Percentiles rank a stretch among this genome's conserved stretches.
Conservation (phyloP, 2,797 vertebrate genomes). For the Okamejei kenojei region DNA sequence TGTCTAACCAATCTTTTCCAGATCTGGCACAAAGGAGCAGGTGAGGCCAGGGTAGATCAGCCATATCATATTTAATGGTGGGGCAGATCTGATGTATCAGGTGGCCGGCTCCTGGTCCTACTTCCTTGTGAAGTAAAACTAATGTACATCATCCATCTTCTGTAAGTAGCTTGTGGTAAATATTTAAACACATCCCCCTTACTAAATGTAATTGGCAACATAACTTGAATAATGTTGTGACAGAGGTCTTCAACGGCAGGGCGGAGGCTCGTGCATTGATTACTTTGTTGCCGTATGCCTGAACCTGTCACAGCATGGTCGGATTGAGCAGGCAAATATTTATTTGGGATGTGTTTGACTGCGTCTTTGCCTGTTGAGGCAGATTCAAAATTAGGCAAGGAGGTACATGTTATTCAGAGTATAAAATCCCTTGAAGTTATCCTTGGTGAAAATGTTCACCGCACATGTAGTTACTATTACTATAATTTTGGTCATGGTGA, state of each 20-base stretch:
- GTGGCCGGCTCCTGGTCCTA: too few species aligned
- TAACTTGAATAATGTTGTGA: background rate
- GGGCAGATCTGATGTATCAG: too few species aligned
- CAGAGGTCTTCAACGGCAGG: background rate
- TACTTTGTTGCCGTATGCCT: background rate
- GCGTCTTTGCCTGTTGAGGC: slow-evolving; percentile 1
- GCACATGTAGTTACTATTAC: background rate
- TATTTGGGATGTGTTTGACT: background rate
- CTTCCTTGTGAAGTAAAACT: too few species aligned
- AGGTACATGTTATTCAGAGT: background rate
- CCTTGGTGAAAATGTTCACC: background rate
- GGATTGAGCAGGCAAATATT: background rate
- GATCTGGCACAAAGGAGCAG: too few species aligned
- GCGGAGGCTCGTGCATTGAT: background rate
- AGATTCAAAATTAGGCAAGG: background rate
- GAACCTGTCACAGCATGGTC: background rate
- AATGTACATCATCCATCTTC: background rate
- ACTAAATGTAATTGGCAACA: background rate
- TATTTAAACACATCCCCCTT: background rate
- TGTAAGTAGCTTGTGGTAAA: background rate
- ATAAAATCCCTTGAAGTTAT: background rate
- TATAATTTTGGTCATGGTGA: too few species aligned
- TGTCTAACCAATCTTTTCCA: too few species aligned
- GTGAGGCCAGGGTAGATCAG: too few species aligned
- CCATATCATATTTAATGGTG: too few species aligned